Percentiles rank a stretch among this genome's conserved stretches.
Conservation (phyloP, 2,888 invertebrate genomes). For the Drosophila helvetica region DNA sequence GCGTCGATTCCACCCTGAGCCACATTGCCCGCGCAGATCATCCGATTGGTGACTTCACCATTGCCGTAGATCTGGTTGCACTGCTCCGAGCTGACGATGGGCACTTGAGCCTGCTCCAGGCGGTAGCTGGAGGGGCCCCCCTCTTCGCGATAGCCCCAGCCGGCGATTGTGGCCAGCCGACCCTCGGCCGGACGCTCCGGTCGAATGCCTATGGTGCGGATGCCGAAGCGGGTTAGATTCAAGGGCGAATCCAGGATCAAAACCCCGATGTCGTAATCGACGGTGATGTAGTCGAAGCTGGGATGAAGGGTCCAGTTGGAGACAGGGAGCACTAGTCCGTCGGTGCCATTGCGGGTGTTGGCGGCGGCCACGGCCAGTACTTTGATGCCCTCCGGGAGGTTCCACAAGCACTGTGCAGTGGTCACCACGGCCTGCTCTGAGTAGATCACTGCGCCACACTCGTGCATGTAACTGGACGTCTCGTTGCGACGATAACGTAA, state of each 20-base stretch:
- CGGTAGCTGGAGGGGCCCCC: constrained; percentile 63
- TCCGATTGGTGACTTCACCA: constrained; percentile 84
- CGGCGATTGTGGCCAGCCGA: constrained; percentile 65
- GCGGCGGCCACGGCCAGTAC: constrained; percentile 73
- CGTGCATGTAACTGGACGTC: constrained; percentile 64
- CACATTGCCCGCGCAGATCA: constrained; percentile 84
- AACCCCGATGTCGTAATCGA: constrained; percentile 84
- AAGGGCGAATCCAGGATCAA: constrained; percentile 85
- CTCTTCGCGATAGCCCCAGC: constrained; percentile 81
- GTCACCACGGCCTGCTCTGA: constrained; percentile 70
- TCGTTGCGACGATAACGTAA: constrained; percentile 69
- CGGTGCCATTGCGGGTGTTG: constrained; percentile 72
- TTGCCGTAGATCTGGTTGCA: constrained; percentile 85
- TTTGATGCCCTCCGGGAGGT: constrained; percentile 45
- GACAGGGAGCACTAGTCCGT: constrained; percentile 71
- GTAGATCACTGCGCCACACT: constrained; percentile 80
- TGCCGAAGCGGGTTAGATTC: constrained; percentile 78
- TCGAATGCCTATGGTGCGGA: constrained; percentile 81
- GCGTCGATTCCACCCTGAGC: constrained; percentile 82
- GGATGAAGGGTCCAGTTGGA: constrained; percentile 71
- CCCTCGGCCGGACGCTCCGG: constrained; percentile 66
- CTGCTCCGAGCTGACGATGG: constrained; percentile 84
- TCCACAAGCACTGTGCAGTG: constrained; percentile 78
- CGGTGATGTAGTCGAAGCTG: constrained; percentile 69
- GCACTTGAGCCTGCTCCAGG: constrained; percentile 85